phyloP scores from a whole-genome alignment of 2,797 vertebrate species.

The Sebastes nivosus region DNA sequence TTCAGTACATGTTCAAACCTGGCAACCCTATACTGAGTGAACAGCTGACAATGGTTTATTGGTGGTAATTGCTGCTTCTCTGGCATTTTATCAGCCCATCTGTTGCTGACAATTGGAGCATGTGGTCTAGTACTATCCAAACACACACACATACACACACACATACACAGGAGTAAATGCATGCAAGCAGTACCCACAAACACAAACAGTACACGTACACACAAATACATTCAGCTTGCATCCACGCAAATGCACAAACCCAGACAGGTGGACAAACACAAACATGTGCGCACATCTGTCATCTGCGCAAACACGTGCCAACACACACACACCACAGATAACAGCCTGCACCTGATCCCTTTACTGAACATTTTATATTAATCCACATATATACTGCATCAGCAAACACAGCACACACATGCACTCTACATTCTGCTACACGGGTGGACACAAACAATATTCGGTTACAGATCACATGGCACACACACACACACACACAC shows the following conservation, averaged over 20 bases:
- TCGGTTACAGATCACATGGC: neutral
- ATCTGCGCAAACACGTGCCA: slow-evolving; percentile 24
- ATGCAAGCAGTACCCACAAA: slow-evolving; percentile 12
- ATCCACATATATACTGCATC: neutral
- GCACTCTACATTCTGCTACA: neutral
- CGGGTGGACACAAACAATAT: neutral
- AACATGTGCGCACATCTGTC: slow-evolving; percentile 21
- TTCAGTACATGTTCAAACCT: slow-evolving; percentile 36
- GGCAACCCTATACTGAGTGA: slow-evolving; percentile 37
- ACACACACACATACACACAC: slow-evolving; percentile 24
- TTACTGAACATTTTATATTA: slow-evolving; percentile 1
- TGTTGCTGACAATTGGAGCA: slow-evolving; percentile 64
- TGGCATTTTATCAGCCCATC: slow-evolving; percentile 67
- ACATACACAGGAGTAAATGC: neutral
- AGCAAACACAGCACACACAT: neutral
- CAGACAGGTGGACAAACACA: slow-evolving; percentile 43
- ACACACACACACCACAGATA: slow-evolving; percentile 3
- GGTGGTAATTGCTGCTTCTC: slow-evolving; percentile 67
- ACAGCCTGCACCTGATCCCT: slow-evolving; percentile 9
- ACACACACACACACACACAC: neutral
- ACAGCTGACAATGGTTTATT: slow-evolving; percentile 60
- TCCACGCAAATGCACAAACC: slow-evolving; percentile 23
- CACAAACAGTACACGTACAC: neutral
- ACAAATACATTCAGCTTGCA: slow-evolving; percentile 19
- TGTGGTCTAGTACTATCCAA: slow-evolving; percentile 54